Conservation (phyloP, 2,888 invertebrate species). For the Drosophila lacicola region DNA sequence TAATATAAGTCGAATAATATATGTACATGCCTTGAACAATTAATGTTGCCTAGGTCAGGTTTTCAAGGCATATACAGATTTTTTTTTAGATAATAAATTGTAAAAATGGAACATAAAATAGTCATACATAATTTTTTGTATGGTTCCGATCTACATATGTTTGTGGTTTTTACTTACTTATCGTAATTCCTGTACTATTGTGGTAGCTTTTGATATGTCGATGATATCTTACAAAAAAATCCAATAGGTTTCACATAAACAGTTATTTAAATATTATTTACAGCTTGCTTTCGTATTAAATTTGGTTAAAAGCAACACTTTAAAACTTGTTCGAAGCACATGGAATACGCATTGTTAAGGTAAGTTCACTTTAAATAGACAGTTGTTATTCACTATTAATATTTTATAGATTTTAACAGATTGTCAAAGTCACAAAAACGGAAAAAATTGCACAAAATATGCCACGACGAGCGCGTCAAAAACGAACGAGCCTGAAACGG, state of each 20-base stretch:
- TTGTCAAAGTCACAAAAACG: conserved; percentile 16
- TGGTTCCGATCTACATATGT: too few relatives aligned
- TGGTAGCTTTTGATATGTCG: background rate
- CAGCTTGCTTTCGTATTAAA: background rate
- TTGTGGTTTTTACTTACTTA: conserved; percentile 15
- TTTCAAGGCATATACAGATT: background rate
- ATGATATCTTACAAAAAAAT: conserved; percentile 3
- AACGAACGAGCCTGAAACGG: conserved; percentile 59
- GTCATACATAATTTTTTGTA: too few relatives aligned
- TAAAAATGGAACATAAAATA: too few relatives aligned
- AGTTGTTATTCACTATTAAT: conserved; percentile 18
- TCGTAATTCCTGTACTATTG: conserved; percentile 12
- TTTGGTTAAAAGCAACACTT: background rate
- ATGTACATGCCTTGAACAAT: background rate
- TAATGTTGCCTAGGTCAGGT: conserved; percentile 36
- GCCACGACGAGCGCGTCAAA: conserved; percentile 50
- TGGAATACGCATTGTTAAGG: background rate
- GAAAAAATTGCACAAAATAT: conserved; percentile 9
- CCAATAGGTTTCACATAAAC: background rate
- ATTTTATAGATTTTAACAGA: conserved; percentile 22
- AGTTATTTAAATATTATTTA: too few relatives aligned
- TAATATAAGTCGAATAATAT: too few relatives aligned
- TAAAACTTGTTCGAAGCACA: background rate
- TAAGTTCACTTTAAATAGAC: conserved; percentile 10
- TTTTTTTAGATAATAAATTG: too few relatives aligned